Conservation (phyloP, 2,888 invertebrate species). For the Tinea trinotella region DNA sequence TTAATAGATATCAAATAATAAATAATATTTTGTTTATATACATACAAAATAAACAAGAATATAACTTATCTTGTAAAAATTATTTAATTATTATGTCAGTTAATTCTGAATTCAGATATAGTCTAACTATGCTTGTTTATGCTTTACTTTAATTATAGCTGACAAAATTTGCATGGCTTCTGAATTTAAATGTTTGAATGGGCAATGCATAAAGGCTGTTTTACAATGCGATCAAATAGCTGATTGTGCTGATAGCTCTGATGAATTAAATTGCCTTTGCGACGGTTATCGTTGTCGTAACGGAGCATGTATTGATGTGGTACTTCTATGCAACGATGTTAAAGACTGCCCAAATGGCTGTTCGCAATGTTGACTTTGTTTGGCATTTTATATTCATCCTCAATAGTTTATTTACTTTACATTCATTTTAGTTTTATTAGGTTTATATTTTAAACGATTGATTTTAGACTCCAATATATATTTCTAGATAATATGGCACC, state of each 20-base stretch:
- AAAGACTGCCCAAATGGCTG: constrained; percentile 73
- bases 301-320: constrained; percentile 69
- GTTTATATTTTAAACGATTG: too few species aligned
- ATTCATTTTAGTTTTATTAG: too few species aligned
- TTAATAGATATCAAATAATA: too few species aligned
- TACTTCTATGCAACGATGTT: constrained; percentile 71
- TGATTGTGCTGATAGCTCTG: constrained; percentile 68
- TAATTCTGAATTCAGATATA: constrained; percentile 46
- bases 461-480: too few species aligned
- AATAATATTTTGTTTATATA: too few species aligned
- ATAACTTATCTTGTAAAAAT: too few species aligned
- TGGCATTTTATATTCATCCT: too few species aligned
- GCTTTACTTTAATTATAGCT: constrained; percentile 38
- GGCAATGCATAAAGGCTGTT: constrained; percentile 71
- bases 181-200: constrained; percentile 76
- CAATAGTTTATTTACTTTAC: too few species aligned
- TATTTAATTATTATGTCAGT: too few species aligned
- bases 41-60: too few species aligned
- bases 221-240: constrained; percentile 64
- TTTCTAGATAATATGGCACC: too few species aligned
- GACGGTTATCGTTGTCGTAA: constrained; percentile 73
- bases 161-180: constrained; percentile 67
- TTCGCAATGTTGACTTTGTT: too few species aligned
- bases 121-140: constrained; percentile 24
- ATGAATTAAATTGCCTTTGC: constrained; percentile 54